Conservation (phyloP, 2,797 vertebrate genomes). For the Coregonus suidteri region DNA sequence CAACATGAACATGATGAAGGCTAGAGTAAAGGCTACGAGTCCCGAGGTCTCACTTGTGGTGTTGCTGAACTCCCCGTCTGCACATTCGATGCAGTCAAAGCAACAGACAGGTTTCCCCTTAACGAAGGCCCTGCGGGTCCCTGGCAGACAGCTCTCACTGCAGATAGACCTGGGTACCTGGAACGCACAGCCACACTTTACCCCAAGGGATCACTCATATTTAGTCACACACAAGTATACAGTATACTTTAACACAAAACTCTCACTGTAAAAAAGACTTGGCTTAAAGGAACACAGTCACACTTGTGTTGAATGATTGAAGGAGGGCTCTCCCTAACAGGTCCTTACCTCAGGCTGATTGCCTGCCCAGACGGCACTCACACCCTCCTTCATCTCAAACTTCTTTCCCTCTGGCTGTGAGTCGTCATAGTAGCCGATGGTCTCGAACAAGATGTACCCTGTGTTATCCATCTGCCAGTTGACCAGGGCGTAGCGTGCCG, state of each 20-base stretch:
- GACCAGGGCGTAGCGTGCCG: constrained; percentile 74
- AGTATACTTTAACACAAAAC: background rate
- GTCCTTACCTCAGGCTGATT: constrained; percentile 56
- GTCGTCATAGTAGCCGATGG: constrained; percentile 75
- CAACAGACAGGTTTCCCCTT: constrained; percentile 79
- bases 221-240: background rate
- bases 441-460: constrained; percentile 68
- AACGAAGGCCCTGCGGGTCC: constrained; percentile 70
- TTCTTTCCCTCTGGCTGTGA: constrained; percentile 69
- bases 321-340: background rate
- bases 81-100: constrained; percentile 77
- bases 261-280: background rate
- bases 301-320: background rate
- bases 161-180: constrained; percentile 78
- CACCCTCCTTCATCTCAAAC: constrained; percentile 70
- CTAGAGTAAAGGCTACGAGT: constrained; percentile 61
- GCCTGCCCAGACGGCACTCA: constrained; percentile 70
- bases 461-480: constrained; percentile 77
- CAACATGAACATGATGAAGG: constrained; percentile 58
- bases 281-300: background rate
- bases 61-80: constrained; percentile 78
- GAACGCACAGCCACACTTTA: background rate
- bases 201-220: no score
- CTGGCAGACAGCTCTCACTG: constrained; percentile 75
- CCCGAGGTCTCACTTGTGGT: constrained; percentile 76